Percentiles rank a stretch among this genome's conserved stretches.
phyloP scores from a whole-genome alignment of 2,797 vertebrate genomes.

The Esox lucius region DNA sequence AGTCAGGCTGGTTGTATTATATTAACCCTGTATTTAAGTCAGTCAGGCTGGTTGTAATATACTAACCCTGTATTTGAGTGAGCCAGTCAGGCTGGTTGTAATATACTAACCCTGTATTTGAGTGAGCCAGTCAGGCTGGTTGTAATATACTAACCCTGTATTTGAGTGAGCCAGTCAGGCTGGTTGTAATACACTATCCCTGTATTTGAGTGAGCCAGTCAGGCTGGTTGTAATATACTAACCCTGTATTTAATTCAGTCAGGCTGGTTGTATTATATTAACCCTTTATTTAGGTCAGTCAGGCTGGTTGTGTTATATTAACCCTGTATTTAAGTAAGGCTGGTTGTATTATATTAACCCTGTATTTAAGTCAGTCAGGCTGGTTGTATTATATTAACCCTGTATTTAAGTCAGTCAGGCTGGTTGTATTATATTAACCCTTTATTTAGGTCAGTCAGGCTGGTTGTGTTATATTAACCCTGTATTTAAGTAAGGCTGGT shows the following conservation, averaged over 20 bases:
- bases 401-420: conserved; percentile 87
- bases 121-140: too few species aligned
- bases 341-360: neutral
- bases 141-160: neutral
- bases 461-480: neutral
- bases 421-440: neutral
- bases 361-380: neutral
- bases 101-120: too few species aligned
- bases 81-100: too few species aligned
- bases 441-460: neutral
- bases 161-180: neutral
- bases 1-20: too few species aligned
- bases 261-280: neutral
- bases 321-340: neutral
- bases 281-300: neutral
- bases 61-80: too few species aligned
- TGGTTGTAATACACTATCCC: neutral
- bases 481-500: neutral
- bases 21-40: too few species aligned
- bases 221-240: neutral
- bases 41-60: too few species aligned
- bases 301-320: neutral
- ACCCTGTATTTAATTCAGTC: neutral
- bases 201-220: neutral
- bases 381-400: conserved; percentile 70